Percentiles rank a stretch among this genome's conserved stretches.
Conservation (phyloP, 2,113 vertebrate species). For the Xenus cinereus region DNA sequence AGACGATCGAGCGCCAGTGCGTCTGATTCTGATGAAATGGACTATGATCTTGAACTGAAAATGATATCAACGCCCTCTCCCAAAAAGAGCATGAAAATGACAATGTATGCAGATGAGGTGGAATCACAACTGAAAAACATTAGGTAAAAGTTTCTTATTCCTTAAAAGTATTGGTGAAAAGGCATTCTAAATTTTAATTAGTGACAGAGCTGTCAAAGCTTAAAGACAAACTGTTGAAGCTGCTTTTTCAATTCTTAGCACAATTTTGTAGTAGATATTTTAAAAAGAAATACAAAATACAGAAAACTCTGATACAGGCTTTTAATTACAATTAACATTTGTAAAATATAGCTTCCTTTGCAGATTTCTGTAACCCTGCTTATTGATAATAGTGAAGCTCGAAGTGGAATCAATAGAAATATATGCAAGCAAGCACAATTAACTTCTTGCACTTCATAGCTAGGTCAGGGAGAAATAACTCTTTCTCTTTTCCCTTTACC, state of each 20-base stretch:
- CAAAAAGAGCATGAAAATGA: conserved; percentile 99
- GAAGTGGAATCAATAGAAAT: background rate
- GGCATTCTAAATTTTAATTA: background rate
- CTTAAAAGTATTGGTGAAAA: background rate
- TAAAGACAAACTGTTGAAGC: background rate
- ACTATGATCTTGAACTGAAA: conserved; percentile 97
- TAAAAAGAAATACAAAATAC: background rate
- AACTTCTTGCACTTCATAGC: background rate
- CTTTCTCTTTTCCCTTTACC: background rate
- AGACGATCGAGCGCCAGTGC: conserved; percentile 74
- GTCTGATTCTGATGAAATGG: conserved; percentile 97
- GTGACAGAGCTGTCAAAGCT: background rate
- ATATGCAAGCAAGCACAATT: background rate
- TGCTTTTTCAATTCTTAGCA: background rate
- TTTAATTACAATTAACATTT: background rate
- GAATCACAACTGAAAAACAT: conserved; percentile 90
- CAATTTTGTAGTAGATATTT: background rate
- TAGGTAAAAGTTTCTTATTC: conserved; percentile 72
- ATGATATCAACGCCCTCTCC: conserved; percentile 98
- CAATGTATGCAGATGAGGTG: conserved; percentile 98
- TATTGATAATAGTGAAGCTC: background rate
- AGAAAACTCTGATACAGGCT: background rate
- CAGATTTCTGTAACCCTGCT: background rate
- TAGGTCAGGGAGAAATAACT: background rate
- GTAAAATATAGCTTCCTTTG: background rate